A percentile compares a stretch with the other conserved stretches of the same genome.
These are phyloP conservation scores for Laticauda colubrina DNA, from an alignment of 2,113 vertebrate species.

Conservation along the genomic window DNA sequence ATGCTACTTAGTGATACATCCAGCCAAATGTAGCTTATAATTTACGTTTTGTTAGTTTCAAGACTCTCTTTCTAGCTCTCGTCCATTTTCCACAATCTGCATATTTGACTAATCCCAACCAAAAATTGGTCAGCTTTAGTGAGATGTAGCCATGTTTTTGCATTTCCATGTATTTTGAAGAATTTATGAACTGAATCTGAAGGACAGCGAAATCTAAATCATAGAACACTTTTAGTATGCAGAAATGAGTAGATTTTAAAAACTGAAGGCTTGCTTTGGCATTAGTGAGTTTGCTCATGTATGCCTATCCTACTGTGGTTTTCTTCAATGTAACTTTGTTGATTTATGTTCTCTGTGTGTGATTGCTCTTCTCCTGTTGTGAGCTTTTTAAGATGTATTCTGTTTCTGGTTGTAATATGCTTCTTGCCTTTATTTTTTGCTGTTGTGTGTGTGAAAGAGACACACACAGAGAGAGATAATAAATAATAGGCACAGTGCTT, in stretches of 20 bases:
- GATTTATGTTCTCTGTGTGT: background rate
- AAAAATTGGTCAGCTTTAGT: background rate
- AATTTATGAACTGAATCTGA: background rate
- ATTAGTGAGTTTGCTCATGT: background rate
- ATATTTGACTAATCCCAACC: background rate
- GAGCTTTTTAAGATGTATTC: background rate
- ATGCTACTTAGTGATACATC: background rate
- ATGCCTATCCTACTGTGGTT: background rate
- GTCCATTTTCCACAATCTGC: background rate
- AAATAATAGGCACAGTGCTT: background rate
- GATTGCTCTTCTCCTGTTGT: background rate
- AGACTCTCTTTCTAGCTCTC: background rate
- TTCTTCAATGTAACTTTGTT: background rate
- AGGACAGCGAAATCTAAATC: background rate
- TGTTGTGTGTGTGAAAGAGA: background rate
- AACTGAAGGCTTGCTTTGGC: background rate
- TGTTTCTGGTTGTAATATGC: background rate
- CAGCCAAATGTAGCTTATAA: background rate
- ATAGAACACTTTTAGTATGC: background rate
- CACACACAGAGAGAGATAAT: background rate
- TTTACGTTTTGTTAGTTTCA: background rate
- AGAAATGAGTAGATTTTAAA: background rate
- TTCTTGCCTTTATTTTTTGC: background rate
- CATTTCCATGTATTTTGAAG: background rate
- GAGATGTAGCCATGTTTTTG: background rate